Conservation (phyloP, 1,140 invertebrate genomes). For the Drosophila dunni region DNA sequence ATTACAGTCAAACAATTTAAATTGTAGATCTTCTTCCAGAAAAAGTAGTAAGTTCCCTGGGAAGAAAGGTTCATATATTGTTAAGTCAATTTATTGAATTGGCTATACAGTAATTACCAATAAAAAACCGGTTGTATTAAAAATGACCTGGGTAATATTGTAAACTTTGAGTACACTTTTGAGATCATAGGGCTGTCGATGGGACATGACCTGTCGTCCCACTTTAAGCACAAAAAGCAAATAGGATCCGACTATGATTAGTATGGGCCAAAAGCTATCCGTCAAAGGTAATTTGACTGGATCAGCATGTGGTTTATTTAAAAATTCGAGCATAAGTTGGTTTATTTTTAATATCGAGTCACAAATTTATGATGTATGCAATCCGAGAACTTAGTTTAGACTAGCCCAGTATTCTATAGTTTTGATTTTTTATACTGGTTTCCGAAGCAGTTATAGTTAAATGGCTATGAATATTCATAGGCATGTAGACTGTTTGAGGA, state of each 20-base stretch:
- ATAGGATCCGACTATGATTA: slow-evolving; percentile 89
- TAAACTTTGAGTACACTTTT: slow-evolving; percentile 90
- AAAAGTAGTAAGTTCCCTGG: slow-evolving; percentile 28
- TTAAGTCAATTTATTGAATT: neutral
- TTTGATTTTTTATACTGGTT: neutral
- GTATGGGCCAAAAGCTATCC: slow-evolving; percentile 89
- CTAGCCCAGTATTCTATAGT: neutral
- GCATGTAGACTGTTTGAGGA: neutral
- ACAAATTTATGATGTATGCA: neutral
- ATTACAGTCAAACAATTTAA: slow-evolving; percentile 39
- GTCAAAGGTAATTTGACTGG: slow-evolving; percentile 86
- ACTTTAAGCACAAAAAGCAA: slow-evolving; percentile 87
- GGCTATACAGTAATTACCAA: slow-evolving; percentile 28
- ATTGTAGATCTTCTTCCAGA: slow-evolving; percentile 13
- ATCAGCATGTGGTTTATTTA: slow-evolving; percentile 30
- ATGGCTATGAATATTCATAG: neutral
- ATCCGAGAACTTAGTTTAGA: neutral
- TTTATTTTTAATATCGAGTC: neutral
- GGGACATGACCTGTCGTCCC: slow-evolving; percentile 92
- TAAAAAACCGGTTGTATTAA: slow-evolving; percentile 30
- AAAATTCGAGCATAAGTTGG: slow-evolving; percentile 35
- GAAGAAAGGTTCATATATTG: neutral
- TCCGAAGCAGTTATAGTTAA: neutral
- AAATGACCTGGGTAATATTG: slow-evolving; percentile 89
- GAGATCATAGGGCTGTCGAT: slow-evolving; percentile 92